Evolutionary conservation across 2,888 invertebrate species (phyloP).

Genomic region (Anoplius nigerrimus): DNA sequence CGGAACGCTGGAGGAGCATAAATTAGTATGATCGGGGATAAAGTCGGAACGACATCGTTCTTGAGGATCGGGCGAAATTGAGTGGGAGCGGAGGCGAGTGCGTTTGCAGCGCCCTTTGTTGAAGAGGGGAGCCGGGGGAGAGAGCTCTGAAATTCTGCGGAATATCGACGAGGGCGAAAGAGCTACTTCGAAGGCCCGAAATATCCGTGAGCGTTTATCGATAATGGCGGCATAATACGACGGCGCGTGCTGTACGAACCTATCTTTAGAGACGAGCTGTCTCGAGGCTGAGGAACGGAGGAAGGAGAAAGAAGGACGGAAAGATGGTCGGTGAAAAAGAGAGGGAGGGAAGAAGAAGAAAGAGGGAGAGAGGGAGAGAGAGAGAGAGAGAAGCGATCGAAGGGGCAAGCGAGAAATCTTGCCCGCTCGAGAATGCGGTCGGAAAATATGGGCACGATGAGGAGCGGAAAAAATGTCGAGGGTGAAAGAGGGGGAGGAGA

Average conservation of each 20-base stretch:
- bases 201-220: conserved; percentile 47
- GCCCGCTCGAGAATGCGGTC: conserved; percentile 30
- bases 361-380: not conserved
- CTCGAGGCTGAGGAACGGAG: conserved; percentile 36
- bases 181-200: conserved; percentile 37
- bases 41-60: too few species aligned
- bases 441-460: not conserved
- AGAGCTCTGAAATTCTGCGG: conserved; percentile 11
- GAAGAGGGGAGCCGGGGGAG: too few species aligned
- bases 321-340: not conserved
- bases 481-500: conserved; percentile 9
- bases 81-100: not conserved
- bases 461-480: not conserved
- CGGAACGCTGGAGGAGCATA: too few species aligned
- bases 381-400: conserved; percentile 49
- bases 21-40: too few species aligned
- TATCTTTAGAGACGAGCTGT: conserved; percentile 59
- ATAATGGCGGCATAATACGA: conserved; percentile 51
- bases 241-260: conserved; percentile 48
- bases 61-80: not conserved
- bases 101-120: not conserved
- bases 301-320: not conserved
- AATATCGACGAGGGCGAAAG: conserved; percentile 11
- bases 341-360: conserved; percentile 38
- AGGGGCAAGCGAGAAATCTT: conserved; percentile 46